Evolutionary conservation across 2,797 vertebrate species (phyloP).

Genomic region (Buceros bicornis): DNA sequence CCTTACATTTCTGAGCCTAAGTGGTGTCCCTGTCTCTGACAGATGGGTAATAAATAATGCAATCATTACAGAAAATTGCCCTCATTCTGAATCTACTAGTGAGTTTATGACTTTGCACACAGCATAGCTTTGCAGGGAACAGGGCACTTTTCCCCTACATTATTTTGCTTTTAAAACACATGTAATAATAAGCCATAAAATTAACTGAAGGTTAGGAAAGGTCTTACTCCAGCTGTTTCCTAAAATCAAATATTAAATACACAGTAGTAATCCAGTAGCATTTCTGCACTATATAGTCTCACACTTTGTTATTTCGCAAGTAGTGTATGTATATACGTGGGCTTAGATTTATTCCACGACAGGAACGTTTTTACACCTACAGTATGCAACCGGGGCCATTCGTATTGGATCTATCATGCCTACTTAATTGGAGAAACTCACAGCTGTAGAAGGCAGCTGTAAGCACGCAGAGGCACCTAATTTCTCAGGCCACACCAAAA

Average conservation of each 20-base stretch:
- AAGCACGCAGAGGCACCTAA: not conserved
- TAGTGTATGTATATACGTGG: not conserved
- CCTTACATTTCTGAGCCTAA: not conserved
- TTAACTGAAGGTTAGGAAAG: not conserved
- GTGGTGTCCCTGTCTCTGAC: not conserved
- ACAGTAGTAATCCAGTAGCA: not conserved
- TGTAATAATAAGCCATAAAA: not conserved
- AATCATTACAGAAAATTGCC: not conserved
- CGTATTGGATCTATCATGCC: not conserved
- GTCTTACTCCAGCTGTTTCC: not conserved
- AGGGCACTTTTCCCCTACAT: rapidly evolving
- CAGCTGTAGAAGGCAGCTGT: not conserved
- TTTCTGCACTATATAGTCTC: not conserved
- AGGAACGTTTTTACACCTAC: not conserved
- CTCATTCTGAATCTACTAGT: not conserved
- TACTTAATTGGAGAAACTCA: not conserved
- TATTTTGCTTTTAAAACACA: not conserved
- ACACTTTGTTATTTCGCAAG: not conserved
- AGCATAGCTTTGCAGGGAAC: not conserved
- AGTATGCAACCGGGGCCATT: not conserved
- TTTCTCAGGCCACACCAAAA: not conserved
- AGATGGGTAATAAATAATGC: not conserved
- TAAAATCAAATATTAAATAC: constrained; percentile 6
- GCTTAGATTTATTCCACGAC: not conserved
- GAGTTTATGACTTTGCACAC: not conserved